These are phyloP conservation scores for Icerya purchasi DNA, from an alignment of 2,888 invertebrate genomes.

Conservation along the genomic window DNA sequence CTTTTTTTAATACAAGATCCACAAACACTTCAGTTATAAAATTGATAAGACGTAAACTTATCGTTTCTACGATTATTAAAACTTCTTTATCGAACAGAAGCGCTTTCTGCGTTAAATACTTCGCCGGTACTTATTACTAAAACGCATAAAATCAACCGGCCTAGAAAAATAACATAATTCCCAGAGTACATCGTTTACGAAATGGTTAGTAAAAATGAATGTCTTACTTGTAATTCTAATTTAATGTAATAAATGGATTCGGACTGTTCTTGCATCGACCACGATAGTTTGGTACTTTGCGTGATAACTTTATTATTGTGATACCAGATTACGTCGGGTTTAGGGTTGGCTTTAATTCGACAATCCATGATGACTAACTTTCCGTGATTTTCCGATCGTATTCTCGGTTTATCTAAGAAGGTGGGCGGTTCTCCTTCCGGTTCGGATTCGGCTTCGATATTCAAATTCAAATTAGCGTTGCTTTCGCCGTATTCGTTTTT, in stretches of 20 bases:
- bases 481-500: slow-evolving; percentile 91
- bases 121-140: background rate
- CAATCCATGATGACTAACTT: slow-evolving; percentile 75
- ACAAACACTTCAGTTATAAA: too few species aligned
- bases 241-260: slow-evolving; percentile 62
- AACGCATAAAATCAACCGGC: background rate
- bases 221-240: slow-evolving; percentile 43
- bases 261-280: slow-evolving; percentile 44
- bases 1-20: too few species aligned
- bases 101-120: background rate
- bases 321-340: slow-evolving; percentile 63
- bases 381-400: slow-evolving; percentile 61
- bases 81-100: background rate
- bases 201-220: too few species aligned
- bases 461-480: slow-evolving; percentile 86
- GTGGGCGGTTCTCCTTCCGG: slow-evolving; percentile 83
- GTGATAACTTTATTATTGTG: slow-evolving; percentile 55
- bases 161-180: background rate
- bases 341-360: slow-evolving; percentile 59
- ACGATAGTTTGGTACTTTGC: slow-evolving; percentile 57
- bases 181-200: background rate
- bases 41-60: too few species aligned
- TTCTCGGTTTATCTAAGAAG: slow-evolving; percentile 75
- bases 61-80: background rate
- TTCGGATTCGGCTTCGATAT: slow-evolving; percentile 91